These are phyloP conservation scores for Hyaena hyaena DNA, from an alignment of 2,113 vertebrate genomes.

Conservation along the genomic window DNA sequence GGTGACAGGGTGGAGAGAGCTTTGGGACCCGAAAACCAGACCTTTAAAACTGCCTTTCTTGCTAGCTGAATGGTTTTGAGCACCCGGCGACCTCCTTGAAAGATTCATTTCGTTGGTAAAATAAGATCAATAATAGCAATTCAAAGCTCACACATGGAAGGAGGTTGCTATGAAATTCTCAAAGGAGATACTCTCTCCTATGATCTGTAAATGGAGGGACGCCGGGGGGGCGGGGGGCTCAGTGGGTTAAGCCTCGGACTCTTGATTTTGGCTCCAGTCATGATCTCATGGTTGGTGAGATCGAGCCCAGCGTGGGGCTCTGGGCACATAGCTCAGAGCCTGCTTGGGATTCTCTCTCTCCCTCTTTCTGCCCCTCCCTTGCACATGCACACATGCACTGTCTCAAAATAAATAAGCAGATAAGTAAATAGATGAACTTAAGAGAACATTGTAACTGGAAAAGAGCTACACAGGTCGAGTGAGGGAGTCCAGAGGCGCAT, in stretches of 20 bases:
- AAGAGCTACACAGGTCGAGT: not conserved
- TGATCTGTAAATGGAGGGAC: not conserved
- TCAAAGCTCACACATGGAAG: not conserved
- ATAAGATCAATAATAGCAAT: not conserved
- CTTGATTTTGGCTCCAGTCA: too few relatives aligned
- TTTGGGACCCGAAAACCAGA: not conserved
- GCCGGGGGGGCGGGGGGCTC: too few relatives aligned
- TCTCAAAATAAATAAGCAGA: too few relatives aligned
- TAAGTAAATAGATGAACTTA: too few relatives aligned
- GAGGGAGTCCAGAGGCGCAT: rapidly evolving
- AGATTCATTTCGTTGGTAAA: not conserved
- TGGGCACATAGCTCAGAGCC: too few relatives aligned
- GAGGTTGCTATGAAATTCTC: not conserved
- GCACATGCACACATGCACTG: too few relatives aligned
- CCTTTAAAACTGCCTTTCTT: not conserved
- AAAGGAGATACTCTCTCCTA: not conserved
- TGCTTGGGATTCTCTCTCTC: too few relatives aligned
- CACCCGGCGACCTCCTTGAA: not conserved
- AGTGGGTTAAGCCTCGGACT: too few relatives aligned
- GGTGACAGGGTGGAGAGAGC: not conserved
- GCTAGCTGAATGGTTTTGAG: not conserved
- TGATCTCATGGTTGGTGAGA: too few relatives aligned
- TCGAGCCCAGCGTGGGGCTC: too few relatives aligned
- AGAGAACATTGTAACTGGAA: not conserved
- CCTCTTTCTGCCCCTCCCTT: too few relatives aligned